A percentile compares a stretch with the other conserved stretches of the same genome.
Conservation (phyloP, 2,113 vertebrate species). For the Muntiacus reevesi region DNA sequence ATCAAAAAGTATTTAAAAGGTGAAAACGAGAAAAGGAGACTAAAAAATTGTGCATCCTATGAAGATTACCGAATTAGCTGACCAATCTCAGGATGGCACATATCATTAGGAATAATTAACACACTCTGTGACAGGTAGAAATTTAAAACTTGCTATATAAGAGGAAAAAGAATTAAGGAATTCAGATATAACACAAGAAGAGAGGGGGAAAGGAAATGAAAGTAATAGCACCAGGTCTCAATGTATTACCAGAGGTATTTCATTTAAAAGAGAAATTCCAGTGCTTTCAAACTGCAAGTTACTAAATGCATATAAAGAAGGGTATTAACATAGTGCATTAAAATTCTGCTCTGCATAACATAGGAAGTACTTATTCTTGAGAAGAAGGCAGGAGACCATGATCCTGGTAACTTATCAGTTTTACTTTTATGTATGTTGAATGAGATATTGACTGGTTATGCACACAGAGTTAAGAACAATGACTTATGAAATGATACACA, state of each 20-base stretch:
- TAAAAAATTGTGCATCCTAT: neutral
- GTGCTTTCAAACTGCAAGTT: neutral
- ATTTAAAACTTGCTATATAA: neutral
- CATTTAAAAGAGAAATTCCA: neutral
- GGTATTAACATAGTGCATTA: neutral
- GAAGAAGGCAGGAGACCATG: neutral
- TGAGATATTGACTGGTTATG: neutral
- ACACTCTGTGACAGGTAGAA: neutral
- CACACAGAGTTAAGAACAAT: neutral
- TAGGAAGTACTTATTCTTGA: neutral
- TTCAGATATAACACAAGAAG: neutral
- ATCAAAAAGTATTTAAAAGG: neutral
- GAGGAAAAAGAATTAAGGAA: neutral
- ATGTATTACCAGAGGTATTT: neutral
- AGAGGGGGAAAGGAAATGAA: neutral
- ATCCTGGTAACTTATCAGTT: neutral
- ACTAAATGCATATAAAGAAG: neutral
- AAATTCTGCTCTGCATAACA: neutral
- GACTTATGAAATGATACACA: neutral
- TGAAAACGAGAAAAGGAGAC: neutral
- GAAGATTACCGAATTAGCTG: neutral
- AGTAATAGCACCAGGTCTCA: neutral
- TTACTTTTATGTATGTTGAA: neutral
- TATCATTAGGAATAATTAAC: neutral
- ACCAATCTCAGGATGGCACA: accelerated